Base-by-base conservation (phyloP, 1,140 invertebrate genomes). In the Hycleus phaleratus region DNA sequence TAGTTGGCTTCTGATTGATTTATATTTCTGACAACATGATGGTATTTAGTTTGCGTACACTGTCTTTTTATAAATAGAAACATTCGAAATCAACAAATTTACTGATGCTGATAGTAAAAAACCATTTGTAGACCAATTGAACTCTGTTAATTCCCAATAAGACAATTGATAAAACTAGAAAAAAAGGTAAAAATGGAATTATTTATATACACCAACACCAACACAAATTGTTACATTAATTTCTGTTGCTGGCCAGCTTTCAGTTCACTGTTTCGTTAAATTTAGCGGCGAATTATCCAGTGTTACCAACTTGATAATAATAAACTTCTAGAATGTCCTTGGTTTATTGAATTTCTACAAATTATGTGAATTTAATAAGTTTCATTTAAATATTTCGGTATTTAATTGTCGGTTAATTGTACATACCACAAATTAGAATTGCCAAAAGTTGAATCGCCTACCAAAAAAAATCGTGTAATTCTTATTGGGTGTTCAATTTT, bases 61-160 rank as follows among this genome's bases (percentile, higher is more conserved):
- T 48, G 53, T 39, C 46, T 56, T 56, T 48, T 56, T 56, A 56
- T 48, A 56, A 48, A 56, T 47, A 56, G 53, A 48, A 38, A 39
- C 53, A 56, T 56, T 44, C 45, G 46, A 45, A 32, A 32, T 44
- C 45, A 45, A 47, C 25, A 46, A 38, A 48, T 56, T 7, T 32
- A 48, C 47, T 32, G 26, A 4, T 32, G 7, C 7, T 7, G 7
- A 48, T 46, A 56, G 47, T 56, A 46, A 55, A 44, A 56, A 45
- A 56, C 46, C 53, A 12, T 12, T 18, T 47, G 53, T 53, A n/a
- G 43, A 3, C 7, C 7, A 5, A 1, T 32, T 32, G 32, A 7
- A 26, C 26, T 53, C 2, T n/a, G 26, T 53, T 49, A 49, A 49
- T 38, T 32, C 6, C 10, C 26, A 32, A 5, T 32, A 32, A 32